phyloP scores from a whole-genome alignment of 2,888 invertebrate genomes.

The Chouioia cunea region DNA sequence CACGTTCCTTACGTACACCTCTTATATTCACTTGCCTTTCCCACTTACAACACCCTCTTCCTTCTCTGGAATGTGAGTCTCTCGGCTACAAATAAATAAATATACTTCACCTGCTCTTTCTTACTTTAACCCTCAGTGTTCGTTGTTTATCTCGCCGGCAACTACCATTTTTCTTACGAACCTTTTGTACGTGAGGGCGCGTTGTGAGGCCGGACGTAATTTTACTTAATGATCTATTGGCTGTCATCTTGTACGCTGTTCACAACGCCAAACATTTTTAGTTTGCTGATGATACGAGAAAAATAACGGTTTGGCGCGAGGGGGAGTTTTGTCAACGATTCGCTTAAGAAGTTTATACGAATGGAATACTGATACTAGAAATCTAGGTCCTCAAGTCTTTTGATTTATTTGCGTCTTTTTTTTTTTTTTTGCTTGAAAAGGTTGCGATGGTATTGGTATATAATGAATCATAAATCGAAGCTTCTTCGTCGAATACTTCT shows the following conservation, averaged over 20 bases:
- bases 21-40: background rate
- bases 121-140: slow-evolving; percentile 18
- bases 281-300: no score
- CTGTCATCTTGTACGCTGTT: slow-evolving; percentile 15
- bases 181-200: slow-evolving; percentile 8
- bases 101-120: background rate
- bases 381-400: no score
- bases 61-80: slow-evolving; percentile 14
- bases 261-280: no score
- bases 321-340: background rate
- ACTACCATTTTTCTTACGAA: background rate
- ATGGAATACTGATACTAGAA: no score
- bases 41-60: background rate
- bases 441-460: no score
- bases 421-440: background rate
- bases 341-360: no score
- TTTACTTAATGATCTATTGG: slow-evolving; percentile 44
- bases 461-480: no score
- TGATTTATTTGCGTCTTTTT: no score
- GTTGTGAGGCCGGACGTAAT: slow-evolving; percentile 34
- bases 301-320: background rate
- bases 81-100: slow-evolving; percentile 25
- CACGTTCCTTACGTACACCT: slow-evolving; percentile 8
- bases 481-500: no score
- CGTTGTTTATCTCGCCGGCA: background rate